Evolutionary conservation across 2,888 invertebrate species (phyloP), one percentile per base, ranked within the genome.

Genomic region (Philopedon plagiatum): DNA sequence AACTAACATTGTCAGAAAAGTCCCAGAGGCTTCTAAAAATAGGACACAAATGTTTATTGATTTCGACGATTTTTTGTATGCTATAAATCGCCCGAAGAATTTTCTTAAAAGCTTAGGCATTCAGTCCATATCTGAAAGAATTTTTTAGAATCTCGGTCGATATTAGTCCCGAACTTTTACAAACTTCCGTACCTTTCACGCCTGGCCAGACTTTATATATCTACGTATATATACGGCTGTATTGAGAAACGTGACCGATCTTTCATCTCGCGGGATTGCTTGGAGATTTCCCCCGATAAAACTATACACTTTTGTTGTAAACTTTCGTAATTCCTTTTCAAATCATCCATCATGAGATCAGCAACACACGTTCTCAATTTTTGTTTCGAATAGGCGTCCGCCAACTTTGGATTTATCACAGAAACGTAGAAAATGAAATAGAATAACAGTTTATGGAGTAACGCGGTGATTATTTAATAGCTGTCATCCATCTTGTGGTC

Each of bases 261-360:
- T 85, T 81, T 81, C 81, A 86, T 87, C 87, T 86, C 87, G 78
- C 77, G 87, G 87, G 88, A 86, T 84, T 81, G 84, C 83, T 81
- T 83, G 79, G 85, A 87, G 87, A 88, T 88, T 88, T 88, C 88
- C 88, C 88, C 85, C 87, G 87, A 86, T 87, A 87, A 87, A 87
- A 87, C 87, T 87, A 87, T 87, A 87, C 86, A 86, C 86, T 86
- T 86, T 86, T 85, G 85, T 85, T 84, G 84, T 84, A 85, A 85
- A 85, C 83, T 84, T 85, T 83, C 79, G 85, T 85, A 85, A 85
- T 85, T 85, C 84, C 83, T 84, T 83, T 83, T 82, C 82, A 84
- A 84, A 84, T 84, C 85, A 85, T 85, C 85, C 83, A 85, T 85
- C 85, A 85, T 82, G 81, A 81, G 83, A 85, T 84, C 84, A 81